Evolutionary conservation across 2,888 invertebrate genomes (phyloP).

Genomic region (Hesperia comma): DNA sequence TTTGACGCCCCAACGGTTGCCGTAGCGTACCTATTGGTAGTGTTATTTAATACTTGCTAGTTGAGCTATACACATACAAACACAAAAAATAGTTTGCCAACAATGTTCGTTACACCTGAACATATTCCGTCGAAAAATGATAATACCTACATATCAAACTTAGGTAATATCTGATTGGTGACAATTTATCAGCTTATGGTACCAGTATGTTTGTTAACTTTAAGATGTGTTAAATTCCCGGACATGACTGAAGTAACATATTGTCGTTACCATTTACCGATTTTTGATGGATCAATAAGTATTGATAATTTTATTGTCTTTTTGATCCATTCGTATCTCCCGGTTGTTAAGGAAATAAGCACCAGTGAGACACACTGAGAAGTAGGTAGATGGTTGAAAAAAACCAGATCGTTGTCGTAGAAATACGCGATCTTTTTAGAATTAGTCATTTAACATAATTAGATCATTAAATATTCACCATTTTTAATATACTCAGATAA

Average conservation of each 20-base stretch:
- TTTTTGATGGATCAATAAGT: background rate
- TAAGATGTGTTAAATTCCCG: background rate
- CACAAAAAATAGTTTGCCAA: too few relatives aligned
- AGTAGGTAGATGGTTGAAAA: background rate
- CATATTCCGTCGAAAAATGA: too few relatives aligned
- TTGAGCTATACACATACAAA: too few relatives aligned
- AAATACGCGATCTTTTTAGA: background rate
- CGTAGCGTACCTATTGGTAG: too few relatives aligned
- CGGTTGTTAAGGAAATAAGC: background rate
- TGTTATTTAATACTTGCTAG: too few relatives aligned
- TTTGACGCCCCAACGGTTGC: too few relatives aligned
- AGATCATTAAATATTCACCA: background rate
- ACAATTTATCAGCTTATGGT: too few relatives aligned
- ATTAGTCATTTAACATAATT: background rate
- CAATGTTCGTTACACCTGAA: too few relatives aligned
- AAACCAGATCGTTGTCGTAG: background rate
- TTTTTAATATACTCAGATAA: background rate
- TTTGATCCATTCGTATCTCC: background rate
- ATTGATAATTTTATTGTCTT: background rate
- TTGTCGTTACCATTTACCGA: background rate
- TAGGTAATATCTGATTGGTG: too few relatives aligned
- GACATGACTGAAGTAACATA: background rate
- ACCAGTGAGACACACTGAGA: background rate
- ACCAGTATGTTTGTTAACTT: too few relatives aligned
- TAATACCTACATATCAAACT: too few relatives aligned